Conservation (phyloP, 2,113 vertebrate species). For the Chamaea fasciata region DNA sequence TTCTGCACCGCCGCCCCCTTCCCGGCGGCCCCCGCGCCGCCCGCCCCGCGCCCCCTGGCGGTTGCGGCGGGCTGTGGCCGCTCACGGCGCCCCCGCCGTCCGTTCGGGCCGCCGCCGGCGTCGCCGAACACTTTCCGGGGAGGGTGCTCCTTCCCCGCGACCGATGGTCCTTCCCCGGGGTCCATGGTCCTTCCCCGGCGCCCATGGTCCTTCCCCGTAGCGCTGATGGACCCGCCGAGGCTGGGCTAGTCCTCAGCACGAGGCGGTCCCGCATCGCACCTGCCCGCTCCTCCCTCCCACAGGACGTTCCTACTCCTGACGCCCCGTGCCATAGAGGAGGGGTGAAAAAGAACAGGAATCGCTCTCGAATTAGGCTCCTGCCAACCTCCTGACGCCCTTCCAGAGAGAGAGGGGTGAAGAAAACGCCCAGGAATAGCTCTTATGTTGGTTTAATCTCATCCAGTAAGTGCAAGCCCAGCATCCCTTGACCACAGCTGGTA, state of each 20-base stretch:
- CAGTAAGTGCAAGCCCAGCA: background rate
- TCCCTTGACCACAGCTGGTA: rapidly evolving
- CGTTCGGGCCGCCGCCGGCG: rapidly evolving
- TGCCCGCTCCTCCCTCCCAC: background rate
- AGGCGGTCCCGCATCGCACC: background rate
- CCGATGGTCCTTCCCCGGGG: too few species aligned
- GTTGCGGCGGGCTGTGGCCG: rapidly evolving
- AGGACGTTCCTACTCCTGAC: background rate
- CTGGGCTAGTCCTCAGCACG: background rate
- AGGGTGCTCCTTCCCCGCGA: too few species aligned
- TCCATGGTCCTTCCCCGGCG: background rate
- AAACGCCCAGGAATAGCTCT: rapidly evolving
- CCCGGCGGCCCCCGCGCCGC: background rate
- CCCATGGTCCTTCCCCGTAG: too few species aligned
- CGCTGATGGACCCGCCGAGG: background rate
- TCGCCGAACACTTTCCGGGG: rapidly evolving
- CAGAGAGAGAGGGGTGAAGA: background rate
- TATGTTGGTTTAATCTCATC: rapidly evolving
- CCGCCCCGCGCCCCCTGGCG: background rate
- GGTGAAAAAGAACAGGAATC: too few species aligned
- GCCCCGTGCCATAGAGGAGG: background rate
- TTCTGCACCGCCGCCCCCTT: background rate
- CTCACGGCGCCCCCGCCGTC: background rate
- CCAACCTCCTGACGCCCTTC: background rate
- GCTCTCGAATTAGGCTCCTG: rapidly evolving